A percentile compares a stretch with the other conserved stretches of the same genome.
Evolutionary conservation across 2,888 invertebrate species (phyloP).

Genomic region (Orthonevra nobilis): DNA sequence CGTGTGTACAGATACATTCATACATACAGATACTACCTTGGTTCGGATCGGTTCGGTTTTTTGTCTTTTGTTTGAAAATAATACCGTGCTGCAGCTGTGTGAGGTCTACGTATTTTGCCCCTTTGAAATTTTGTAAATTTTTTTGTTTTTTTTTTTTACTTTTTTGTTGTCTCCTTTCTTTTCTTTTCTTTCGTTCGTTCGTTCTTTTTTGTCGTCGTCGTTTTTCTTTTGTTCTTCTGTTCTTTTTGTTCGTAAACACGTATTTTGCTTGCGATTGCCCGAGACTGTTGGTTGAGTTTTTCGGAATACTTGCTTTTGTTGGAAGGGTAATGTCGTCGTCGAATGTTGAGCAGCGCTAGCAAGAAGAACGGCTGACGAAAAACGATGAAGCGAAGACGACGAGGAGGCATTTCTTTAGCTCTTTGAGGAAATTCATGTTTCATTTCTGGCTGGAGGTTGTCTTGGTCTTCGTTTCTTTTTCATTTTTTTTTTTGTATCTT

Average conservation of each 20-base stretch:
- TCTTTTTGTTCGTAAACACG: slow-evolving; percentile 61
- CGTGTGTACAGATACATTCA: neutral
- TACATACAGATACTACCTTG: slow-evolving; percentile 28
- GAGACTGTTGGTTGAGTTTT: slow-evolving; percentile 40
- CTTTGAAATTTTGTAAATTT: slow-evolving; percentile 34
- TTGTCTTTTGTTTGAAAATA: slow-evolving; percentile 68
- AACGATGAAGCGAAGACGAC: slow-evolving; percentile 18
- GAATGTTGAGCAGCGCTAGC: neutral
- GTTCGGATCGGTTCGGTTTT: slow-evolving; percentile 51
- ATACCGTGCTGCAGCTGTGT: slow-evolving; percentile 69
- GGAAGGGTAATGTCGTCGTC: slow-evolving; percentile 52
- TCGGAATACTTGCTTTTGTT: too few relatives aligned
- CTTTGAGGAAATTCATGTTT: slow-evolving; percentile 6
- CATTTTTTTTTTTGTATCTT: neutral
- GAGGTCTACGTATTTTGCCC: slow-evolving; percentile 63
- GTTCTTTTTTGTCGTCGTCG: too few relatives aligned
- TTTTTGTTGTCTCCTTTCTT: too few relatives aligned
- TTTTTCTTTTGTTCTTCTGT: slow-evolving; percentile 48
- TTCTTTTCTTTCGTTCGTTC: slow-evolving; percentile 2
- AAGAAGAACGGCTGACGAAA: slow-evolving; percentile 20
- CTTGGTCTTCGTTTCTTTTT: too few relatives aligned
- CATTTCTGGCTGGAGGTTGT: neutral
- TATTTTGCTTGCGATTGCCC: slow-evolving; percentile 45
- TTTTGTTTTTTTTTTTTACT: too few relatives aligned
- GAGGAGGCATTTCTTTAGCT: neutral